Evolutionary conservation across 2,113 vertebrate species (phyloP).

Genomic region (Thalassarche chlororhynchos): DNA sequence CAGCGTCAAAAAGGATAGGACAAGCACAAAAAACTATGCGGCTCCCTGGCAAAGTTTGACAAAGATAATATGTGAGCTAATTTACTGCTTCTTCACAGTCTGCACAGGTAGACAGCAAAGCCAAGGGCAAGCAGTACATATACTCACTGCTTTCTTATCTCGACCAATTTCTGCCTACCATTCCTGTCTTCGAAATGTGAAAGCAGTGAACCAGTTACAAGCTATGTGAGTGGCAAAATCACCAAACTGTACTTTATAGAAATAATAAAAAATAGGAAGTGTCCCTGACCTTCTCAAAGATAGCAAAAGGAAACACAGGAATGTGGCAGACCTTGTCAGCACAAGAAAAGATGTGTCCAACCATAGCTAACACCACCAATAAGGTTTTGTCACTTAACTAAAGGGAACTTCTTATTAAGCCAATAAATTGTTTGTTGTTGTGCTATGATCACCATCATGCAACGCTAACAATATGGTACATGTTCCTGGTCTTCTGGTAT

Average conservation of each 20-base stretch:
- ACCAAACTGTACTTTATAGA: not conserved
- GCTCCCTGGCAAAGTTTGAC: not conserved
- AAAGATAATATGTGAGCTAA: not conserved
- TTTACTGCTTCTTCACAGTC: not conserved
- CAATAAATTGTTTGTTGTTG: not conserved
- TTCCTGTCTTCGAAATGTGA: not conserved
- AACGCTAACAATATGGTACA: not conserved
- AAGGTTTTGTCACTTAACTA: not conserved
- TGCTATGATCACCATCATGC: not conserved
- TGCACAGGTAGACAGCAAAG: not conserved
- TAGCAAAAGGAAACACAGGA: not conserved
- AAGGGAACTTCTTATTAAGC: not conserved
- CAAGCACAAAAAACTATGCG: not conserved
- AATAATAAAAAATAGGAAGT: not conserved
- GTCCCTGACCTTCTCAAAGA: not conserved
- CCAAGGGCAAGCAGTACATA: not conserved
- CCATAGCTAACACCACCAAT: not conserved
- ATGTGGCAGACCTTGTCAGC: not conserved
- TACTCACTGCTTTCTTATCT: not conserved
- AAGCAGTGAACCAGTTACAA: not conserved
- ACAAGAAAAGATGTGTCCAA: not conserved
- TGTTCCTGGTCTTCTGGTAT: not conserved
- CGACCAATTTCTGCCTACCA: not conserved
- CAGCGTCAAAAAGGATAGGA: not conserved
- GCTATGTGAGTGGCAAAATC: not conserved